Conservation (phyloP, 2,797 vertebrate genomes). For the Halcyon leucocephala region DNA sequence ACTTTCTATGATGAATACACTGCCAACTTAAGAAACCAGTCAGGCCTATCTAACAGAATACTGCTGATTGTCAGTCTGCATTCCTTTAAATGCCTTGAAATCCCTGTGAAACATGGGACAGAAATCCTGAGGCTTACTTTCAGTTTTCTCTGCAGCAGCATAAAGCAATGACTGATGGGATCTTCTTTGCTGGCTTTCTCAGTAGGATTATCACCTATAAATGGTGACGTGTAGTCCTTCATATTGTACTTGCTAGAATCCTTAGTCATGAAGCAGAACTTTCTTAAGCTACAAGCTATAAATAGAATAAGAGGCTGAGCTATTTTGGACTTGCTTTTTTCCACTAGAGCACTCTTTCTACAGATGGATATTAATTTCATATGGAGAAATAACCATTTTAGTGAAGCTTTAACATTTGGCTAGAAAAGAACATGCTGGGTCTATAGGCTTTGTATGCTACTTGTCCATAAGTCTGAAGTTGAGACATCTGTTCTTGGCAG, state of each 20-base stretch:
- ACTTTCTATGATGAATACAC: not conserved
- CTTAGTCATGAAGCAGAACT: constrained; percentile 34
- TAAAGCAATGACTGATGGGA: constrained; percentile 50
- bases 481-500: not conserved
- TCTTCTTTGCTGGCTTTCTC: constrained; percentile 44
- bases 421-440: not conserved
- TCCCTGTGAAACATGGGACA: constrained; percentile 6
- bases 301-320: not conserved
- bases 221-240: constrained; percentile 15
- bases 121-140: constrained; percentile 43
- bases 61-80: constrained; percentile 17
- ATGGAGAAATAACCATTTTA: not conserved
- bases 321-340: not conserved
- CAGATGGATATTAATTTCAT: not conserved
- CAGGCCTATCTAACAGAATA: not conserved
- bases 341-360: not conserved
- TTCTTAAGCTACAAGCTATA: constrained; percentile 29
- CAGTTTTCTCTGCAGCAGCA: not conserved
- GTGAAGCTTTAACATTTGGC: not conserved
- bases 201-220: constrained; percentile 47
- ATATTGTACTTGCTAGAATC: constrained; percentile 20
- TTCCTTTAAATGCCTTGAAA: constrained; percentile 33
- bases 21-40: constrained; percentile 16
- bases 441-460: not conserved
- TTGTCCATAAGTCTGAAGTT: not conserved